Percentiles rank a stretch among this genome's conserved stretches.
Evolutionary conservation across 2,113 vertebrate genomes (phyloP).

Genomic region (Percina caprodes): DNA sequence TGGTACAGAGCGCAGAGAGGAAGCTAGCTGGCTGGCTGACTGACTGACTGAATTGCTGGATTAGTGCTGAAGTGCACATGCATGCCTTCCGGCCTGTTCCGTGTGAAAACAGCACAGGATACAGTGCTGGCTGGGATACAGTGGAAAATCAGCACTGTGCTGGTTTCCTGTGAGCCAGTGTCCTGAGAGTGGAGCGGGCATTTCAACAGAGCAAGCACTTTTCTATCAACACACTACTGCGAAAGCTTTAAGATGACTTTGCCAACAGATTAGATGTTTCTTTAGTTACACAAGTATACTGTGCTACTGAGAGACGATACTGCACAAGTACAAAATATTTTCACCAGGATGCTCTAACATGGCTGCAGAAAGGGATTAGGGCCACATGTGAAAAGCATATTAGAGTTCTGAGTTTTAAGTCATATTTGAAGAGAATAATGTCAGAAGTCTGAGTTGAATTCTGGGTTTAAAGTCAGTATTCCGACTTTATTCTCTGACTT

Average conservation of each 20-base stretch:
- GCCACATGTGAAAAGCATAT: no score
- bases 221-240: conserved; percentile 10
- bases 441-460: no score
- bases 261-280: neutral
- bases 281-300: neutral
- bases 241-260: neutral
- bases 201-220: conserved; percentile 28
- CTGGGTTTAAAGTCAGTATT: no score
- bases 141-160: conserved; percentile 74
- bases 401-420: no score
- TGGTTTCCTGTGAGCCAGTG: conserved; percentile 74
- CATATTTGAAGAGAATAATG: no score
- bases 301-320: neutral
- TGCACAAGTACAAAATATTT: neutral
- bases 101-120: conserved; percentile 78
- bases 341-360: neutral
- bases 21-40: conserved; percentile 19
- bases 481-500: no score
- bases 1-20: conserved; percentile 45
- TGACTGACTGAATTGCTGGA: conserved; percentile 43
- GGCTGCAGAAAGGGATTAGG: no score
- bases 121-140: conserved; percentile 62
- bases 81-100: conserved; percentile 72
- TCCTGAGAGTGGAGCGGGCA: conserved; percentile 42
- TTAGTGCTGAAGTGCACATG: conserved; percentile 54